Percentiles rank a stretch among this genome's conserved stretches.
Conservation (phyloP, 2,797 vertebrate genomes). For the Coendou prehensilis region DNA sequence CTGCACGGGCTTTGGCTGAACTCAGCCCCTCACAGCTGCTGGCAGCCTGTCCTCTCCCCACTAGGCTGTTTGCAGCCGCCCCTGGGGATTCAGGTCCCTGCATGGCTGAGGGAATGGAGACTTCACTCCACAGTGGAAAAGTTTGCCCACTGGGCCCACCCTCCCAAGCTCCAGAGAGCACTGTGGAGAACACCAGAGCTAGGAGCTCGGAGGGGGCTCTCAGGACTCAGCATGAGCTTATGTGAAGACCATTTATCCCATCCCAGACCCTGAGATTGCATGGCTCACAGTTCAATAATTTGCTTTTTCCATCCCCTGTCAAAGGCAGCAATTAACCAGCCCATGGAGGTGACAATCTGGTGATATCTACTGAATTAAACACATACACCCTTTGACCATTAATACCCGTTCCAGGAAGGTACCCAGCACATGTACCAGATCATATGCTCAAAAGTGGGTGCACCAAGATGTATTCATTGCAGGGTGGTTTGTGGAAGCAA, state of each 20-base stretch:
- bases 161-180: neutral
- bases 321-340: neutral
- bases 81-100: neutral
- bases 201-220: neutral
- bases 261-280: neutral
- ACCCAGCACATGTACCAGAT: neutral
- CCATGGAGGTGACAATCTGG: neutral
- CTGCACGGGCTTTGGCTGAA: slow-evolving; percentile 79
- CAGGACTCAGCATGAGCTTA: neutral
- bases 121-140: neutral
- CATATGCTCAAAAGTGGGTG: neutral
- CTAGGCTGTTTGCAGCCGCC: neutral
- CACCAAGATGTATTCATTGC: neutral
- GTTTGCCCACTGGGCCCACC: neutral
- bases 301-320: neutral
- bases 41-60: slow-evolving; percentile 59
- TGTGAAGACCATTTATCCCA: neutral
- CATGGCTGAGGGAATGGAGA: neutral
- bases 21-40: slow-evolving; percentile 74
- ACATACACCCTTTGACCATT: neutral
- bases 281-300: neutral
- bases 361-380: neutral
- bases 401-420: neutral
- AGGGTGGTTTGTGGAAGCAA: neutral
- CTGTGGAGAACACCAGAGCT: neutral